phyloP scores from a whole-genome alignment of 1,140 invertebrate genomes.

The Heliconius eleuchia region DNA sequence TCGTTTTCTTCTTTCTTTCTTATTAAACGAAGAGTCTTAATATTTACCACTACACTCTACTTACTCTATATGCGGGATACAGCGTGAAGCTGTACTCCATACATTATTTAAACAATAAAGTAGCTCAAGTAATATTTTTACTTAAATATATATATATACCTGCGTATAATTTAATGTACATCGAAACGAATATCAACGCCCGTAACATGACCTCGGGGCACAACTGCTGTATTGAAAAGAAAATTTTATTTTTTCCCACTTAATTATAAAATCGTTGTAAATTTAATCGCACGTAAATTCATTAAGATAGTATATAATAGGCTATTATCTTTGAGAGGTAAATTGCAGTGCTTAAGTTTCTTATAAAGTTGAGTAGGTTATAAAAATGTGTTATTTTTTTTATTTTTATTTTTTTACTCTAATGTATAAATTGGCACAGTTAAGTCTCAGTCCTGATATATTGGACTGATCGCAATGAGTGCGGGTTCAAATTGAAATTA shows the following conservation, averaged over 20 bases:
- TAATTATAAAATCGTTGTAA: constrained; percentile 7
- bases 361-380: neutral
- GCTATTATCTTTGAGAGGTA: neutral
- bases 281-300: constrained; percentile 25
- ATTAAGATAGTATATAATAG: constrained; percentile 25
- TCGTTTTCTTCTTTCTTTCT: too few species aligned
- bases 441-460: too few species aligned
- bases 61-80: neutral
- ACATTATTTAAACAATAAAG: too few species aligned
- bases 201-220: constrained; percentile 17
- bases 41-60: neutral
- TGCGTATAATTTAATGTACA: constrained; percentile 24
- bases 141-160: constrained; percentile 13
- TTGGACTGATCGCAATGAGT: too few species aligned
- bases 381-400: neutral
- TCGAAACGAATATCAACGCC: constrained; percentile 13
- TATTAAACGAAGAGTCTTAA: too few species aligned
- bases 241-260: neutral
- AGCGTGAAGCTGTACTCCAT: neutral
- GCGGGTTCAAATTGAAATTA: too few species aligned
- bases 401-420: neutral
- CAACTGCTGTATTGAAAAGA: neutral
- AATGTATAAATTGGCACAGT: neutral
- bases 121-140: neutral
- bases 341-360: neutral